These are phyloP conservation scores for Sipha maydis DNA, from an alignment of 2,888 invertebrate species.

Conservation along the genomic window DNA sequence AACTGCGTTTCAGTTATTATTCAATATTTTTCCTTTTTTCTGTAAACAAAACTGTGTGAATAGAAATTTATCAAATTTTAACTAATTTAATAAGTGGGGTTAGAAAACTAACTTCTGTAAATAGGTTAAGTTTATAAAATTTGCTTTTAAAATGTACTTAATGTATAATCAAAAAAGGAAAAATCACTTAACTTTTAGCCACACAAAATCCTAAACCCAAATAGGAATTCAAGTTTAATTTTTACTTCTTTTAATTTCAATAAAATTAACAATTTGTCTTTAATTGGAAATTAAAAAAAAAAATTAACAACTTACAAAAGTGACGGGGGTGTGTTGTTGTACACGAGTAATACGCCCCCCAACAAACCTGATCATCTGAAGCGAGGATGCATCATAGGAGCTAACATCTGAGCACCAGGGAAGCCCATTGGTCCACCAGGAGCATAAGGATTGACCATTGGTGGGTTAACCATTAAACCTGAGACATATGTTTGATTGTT, in stretches of 20 bases:
- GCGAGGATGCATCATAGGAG: slow-evolving; percentile 84
- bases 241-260: slow-evolving; percentile 26
- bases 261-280: slow-evolving; percentile 47
- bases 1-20: slow-evolving; percentile 62
- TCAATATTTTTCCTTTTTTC: slow-evolving; percentile 60
- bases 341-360: slow-evolving; percentile 72
- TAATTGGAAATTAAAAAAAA: slow-evolving; percentile 37
- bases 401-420: slow-evolving; percentile 70
- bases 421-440: slow-evolving; percentile 69
- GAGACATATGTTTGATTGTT: slow-evolving; percentile 42
- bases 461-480: slow-evolving; percentile 65
- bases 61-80: slow-evolving; percentile 42
- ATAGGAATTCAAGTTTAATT: slow-evolving; percentile 44
- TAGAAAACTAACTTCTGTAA: slow-evolving; percentile 47
- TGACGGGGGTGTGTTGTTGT: slow-evolving; percentile 65
- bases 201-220: slow-evolving; percentile 34
- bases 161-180: not conserved
- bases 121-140: slow-evolving; percentile 37
- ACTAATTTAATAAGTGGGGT: slow-evolving; percentile 41
- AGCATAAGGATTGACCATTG: slow-evolving; percentile 65
- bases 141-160: slow-evolving; percentile 32
- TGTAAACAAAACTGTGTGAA: slow-evolving; percentile 60
- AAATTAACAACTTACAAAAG: slow-evolving; percentile 57
- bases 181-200: slow-evolving; percentile 17
- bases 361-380: slow-evolving; percentile 82